Evolutionary conservation across 2,113 vertebrate genomes (phyloP).

Genomic region (Heteronetta atricapilla): DNA sequence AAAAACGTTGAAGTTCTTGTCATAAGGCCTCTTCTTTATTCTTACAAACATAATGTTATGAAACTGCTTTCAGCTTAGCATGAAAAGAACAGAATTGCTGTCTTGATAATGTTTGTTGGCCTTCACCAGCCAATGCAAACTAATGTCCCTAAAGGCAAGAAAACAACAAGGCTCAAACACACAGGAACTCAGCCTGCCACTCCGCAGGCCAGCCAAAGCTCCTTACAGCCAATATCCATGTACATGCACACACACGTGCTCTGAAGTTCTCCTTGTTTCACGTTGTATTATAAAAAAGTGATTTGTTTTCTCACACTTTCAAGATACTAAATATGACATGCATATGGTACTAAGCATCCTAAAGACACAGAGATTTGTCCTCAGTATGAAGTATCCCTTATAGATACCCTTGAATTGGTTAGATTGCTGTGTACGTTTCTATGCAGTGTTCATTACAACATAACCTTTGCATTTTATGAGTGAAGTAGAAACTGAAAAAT

Average conservation of each 20-base stretch:
- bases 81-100: background rate
- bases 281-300: background rate
- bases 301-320: background rate
- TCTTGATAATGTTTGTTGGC: background rate
- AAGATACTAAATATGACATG: background rate
- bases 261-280: background rate
- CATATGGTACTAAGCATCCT: background rate
- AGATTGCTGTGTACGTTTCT: background rate
- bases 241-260: fast-evolving
- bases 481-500: background rate
- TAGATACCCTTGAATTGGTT: background rate
- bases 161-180: background rate
- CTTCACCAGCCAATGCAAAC: background rate
- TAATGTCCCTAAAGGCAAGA: background rate
- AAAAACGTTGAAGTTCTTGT: background rate
- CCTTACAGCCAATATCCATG: background rate
- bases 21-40: background rate
- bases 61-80: background rate
- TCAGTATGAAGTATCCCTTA: background rate
- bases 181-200: background rate
- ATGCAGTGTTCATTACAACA: background rate
- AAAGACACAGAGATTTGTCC: background rate
- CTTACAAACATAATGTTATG: background rate
- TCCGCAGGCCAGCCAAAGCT: background rate
- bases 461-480: background rate